phyloP scores from a whole-genome alignment of 35 echinoderm and acorn worm genomes.

The Lytechinus variegatus region DNA sequence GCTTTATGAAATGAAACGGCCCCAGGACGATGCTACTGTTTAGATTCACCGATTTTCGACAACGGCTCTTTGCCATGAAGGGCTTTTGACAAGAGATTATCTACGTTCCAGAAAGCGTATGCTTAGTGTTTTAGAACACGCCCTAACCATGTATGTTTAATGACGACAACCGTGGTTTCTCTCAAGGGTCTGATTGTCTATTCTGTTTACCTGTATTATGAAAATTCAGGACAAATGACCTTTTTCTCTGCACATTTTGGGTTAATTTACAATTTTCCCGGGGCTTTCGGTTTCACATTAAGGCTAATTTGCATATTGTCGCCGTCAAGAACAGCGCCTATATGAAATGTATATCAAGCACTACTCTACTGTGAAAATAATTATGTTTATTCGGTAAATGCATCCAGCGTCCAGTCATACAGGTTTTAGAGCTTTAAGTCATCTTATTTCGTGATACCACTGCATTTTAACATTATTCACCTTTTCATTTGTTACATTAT shows the following conservation, averaged over 20 bases:
- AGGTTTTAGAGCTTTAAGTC: too few relatives aligned
- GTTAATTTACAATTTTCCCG: neutral
- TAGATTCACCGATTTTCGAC: too few relatives aligned
- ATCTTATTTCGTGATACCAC: too few relatives aligned
- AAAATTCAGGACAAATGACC: neutral
- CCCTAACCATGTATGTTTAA: too few relatives aligned
- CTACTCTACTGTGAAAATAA: neutral
- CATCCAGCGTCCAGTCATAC: neutral
- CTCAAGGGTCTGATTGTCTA: neutral
- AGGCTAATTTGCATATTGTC: neutral
- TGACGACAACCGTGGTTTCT: neutral
- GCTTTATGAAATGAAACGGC: too few relatives aligned
- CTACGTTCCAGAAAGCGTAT: too few relatives aligned
- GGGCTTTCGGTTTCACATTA: neutral
- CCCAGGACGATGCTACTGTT: too few relatives aligned
- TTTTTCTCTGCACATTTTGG: neutral
- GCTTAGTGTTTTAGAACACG: too few relatives aligned
- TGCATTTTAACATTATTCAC: too few relatives aligned
- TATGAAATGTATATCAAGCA: neutral
- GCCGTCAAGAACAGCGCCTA: neutral
- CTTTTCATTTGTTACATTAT: too few relatives aligned
- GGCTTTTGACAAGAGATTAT: too few relatives aligned
- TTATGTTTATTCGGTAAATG: neutral
- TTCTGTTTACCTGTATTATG: neutral
- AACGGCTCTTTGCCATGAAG: too few relatives aligned